Evolutionary conservation across 2,797 vertebrate species (phyloP), one percentile per base, ranked within the genome.

Genomic region (Anguilla megastoma): DNA sequence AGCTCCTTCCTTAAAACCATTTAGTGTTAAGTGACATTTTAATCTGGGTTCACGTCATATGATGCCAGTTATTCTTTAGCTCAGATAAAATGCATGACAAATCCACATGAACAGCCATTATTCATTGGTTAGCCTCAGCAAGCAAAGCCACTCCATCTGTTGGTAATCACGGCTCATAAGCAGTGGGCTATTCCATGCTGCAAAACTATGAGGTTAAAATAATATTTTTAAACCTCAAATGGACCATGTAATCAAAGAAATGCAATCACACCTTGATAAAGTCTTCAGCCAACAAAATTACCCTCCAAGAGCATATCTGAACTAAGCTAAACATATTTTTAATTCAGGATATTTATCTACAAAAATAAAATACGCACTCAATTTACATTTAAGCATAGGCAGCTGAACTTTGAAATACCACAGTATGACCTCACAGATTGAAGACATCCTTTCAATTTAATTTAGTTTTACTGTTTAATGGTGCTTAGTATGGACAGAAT

Each of bases 221-320:
- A 76, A 76, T 7, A 24, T 41, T 76, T 36, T 76, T 76, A 24
- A 76, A 41, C 33, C 71, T 85, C 50, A 30, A 58, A 16, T 58
- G 58, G 10, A 30, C 50, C 7, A 58, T 85, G 30, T 58, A 56
- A 36, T 41, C 80, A 84, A 84, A 84, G 50, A 27, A 41, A 41
- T 41, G 36, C n/a, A 85, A 85, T 84, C 82, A 84, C 21, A 24
- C 16, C n/a, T 56, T 85, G 27, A 56, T 27, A 85, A 33, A 84
- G 12, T 56, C 83, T 33, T 48, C 27, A 85, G 52, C 50, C 52
- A 85, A 12, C 83, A 85, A 3, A 58, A 27, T 85, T 27, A 56
- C 10, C 6, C 24, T 48, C 3, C 24, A 1, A 4, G 21, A 83
- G 36, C 36, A 41, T 41, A 41, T 41, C 36, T 41, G 36, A 41